phyloP scores from a whole-genome alignment of 2,888 invertebrate genomes.

The Junonia oenone region DNA sequence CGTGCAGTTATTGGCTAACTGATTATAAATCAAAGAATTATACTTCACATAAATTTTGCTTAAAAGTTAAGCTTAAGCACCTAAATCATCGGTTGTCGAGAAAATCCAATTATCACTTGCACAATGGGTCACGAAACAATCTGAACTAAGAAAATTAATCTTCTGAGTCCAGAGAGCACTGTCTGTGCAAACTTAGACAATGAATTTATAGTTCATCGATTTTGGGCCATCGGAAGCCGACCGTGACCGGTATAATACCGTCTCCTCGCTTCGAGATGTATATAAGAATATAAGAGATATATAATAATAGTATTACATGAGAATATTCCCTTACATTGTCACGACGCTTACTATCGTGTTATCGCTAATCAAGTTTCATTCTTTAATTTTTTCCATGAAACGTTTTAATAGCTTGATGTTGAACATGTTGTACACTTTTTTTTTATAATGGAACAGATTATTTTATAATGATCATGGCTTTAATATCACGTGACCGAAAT shows the following conservation, averaged over 20 bases:
- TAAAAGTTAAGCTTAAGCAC: conserved; percentile 49
- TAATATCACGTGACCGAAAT: background rate
- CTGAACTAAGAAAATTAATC: conserved; percentile 80
- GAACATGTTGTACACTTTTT: background rate
- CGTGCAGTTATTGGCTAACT: background rate
- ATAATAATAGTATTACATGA: background rate
- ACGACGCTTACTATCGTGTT: background rate
- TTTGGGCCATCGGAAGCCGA: conserved; percentile 60
- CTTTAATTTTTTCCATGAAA: background rate
- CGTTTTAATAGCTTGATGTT: background rate
- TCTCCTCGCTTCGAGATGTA: conserved; percentile 4
- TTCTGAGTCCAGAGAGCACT: conserved; percentile 74
- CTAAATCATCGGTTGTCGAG: conserved; percentile 72
- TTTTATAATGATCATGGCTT: background rate
- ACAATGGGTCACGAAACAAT: conserved; percentile 80
- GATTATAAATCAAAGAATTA: conserved; percentile 2
- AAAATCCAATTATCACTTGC: conserved; percentile 78
- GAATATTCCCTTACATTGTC: background rate
- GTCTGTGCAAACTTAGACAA: conserved; percentile 78
- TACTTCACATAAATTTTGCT: conserved; percentile 13
- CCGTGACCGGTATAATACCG: conserved; percentile 38
- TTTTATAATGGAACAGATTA: background rate
- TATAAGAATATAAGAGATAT: background rate
- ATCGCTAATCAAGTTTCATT: background rate
- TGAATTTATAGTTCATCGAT: conserved; percentile 79